Base-by-base conservation (phyloP, 2,113 vertebrate species). In the Vicugna pacos region DNA sequence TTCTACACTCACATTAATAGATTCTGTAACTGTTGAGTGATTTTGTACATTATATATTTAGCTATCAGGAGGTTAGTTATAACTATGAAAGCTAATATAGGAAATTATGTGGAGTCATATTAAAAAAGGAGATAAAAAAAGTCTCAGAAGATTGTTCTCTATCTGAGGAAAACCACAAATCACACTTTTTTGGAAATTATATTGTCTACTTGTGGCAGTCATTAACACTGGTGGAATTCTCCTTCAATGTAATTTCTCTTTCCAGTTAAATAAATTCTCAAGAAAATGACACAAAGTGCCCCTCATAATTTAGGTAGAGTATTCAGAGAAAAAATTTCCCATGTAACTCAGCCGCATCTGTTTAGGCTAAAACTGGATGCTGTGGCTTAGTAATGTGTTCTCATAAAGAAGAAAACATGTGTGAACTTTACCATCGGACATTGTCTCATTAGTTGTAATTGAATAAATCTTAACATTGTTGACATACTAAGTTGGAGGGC, bases 371-470 rank as follows among this genome's bases (percentile, higher is more conserved):
- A 90, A 72, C 52, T 50, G 30, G 96, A 58, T 65, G 22, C 2
- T 90, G 10, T 76, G 26, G 30, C 42, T 81, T 95, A 86, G 77
- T 91, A 87, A 69, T 60, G 60, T 87, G 22, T 94, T 93, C 79
- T 81, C 67, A 84, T 88, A 54, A 89, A 96, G 60, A 91, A 80
- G 38, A 72, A 89, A 92, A 92, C 7, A 83, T 42, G 5, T 75
- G 11, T 73, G 84, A 94, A 96, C 16, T 96, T 96, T 88, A 84
- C 32, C 38, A n/a, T 24, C 48, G 65, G n/a, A 62, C 42, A 76
- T 76, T 92, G 26, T 65, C 48, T 84, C 42, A 85, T 93, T 96
- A 92, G 32, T 5, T 91, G 9, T 90, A 72, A 95, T 62, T 84
- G 42, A 65, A 62, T 75, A 95, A 85, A 72, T 50, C 10, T 80